phyloP scores from a whole-genome alignment of 2,797 vertebrate genomes.

The Scomberomorus guttatus region DNA sequence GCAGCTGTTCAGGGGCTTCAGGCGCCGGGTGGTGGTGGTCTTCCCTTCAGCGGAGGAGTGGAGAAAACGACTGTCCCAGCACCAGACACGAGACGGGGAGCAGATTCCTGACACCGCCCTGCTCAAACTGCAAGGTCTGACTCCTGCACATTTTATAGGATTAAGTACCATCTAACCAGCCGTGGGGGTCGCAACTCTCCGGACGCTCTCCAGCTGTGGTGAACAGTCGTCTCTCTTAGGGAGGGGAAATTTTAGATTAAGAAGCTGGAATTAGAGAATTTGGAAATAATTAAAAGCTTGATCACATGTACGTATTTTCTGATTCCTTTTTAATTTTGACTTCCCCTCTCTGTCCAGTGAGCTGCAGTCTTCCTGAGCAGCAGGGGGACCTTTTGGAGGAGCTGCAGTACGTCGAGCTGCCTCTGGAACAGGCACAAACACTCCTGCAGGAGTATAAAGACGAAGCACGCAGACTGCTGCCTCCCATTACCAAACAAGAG shows the following conservation, averaged over 20 bases:
- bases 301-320: not conserved
- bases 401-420: constrained; percentile 88
- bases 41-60: constrained; percentile 89
- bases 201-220: no score
- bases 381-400: constrained; percentile 88
- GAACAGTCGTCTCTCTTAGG: not conserved
- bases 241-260: not conserved
- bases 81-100: constrained; percentile 81
- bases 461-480: constrained; percentile 88
- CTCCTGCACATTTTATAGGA: not conserved
- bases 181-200: no score
- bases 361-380: constrained; percentile 90
- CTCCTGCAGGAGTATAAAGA: constrained; percentile 89
- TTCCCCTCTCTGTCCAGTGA: constrained; percentile 80
- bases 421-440: constrained; percentile 84
- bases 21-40: constrained; percentile 86
- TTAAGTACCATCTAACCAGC: no score
- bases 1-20: constrained; percentile 88
- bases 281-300: no score
- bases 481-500: constrained; percentile 83
- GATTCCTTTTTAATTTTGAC: not conserved
- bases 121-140: constrained; percentile 92
- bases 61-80: constrained; percentile 85
- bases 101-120: constrained; percentile 89
- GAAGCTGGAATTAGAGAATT: no score